phyloP scores from a whole-genome alignment of 2,113 vertebrate species.

The Lynx canadensis region DNA sequence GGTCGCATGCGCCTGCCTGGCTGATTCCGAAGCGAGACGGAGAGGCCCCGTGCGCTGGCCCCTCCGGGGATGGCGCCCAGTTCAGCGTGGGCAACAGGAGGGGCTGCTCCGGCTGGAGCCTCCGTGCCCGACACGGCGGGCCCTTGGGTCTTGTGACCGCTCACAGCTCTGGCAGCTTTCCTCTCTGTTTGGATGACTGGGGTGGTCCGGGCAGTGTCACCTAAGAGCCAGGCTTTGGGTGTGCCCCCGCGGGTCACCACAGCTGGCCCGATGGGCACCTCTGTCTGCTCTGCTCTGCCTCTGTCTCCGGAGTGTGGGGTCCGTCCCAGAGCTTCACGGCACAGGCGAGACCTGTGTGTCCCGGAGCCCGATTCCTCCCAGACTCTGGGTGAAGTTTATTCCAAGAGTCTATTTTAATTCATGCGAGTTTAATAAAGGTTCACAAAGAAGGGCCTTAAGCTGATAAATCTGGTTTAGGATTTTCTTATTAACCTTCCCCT shows the following conservation, averaged over 20 bases:
- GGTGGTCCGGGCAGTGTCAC: neutral
- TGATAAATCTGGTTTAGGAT: conserved; percentile 62
- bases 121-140: accelerated
- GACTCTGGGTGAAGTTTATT: neutral
- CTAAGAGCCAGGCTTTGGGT: accelerated
- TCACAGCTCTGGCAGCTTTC: accelerated
- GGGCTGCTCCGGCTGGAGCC: neutral
- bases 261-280: accelerated
- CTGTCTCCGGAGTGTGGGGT: neutral
- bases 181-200: neutral
- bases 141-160: accelerated
- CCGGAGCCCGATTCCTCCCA: neutral
- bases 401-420: conserved; percentile 53
- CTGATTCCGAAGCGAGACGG: neutral
- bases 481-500: conserved; percentile 72
- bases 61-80: accelerated
- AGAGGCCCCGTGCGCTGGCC: neutral
- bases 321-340: neutral
- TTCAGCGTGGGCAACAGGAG: accelerated
- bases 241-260: neutral
- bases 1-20: accelerated
- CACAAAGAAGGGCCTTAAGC: conserved; percentile 66
- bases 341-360: accelerated
- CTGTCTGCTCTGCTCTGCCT: too few species aligned
- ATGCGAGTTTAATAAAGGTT: conserved; percentile 65